phyloP scores from a whole-genome alignment of 64 coral and sea anemone genomes.

The Actinia equina region DNA sequence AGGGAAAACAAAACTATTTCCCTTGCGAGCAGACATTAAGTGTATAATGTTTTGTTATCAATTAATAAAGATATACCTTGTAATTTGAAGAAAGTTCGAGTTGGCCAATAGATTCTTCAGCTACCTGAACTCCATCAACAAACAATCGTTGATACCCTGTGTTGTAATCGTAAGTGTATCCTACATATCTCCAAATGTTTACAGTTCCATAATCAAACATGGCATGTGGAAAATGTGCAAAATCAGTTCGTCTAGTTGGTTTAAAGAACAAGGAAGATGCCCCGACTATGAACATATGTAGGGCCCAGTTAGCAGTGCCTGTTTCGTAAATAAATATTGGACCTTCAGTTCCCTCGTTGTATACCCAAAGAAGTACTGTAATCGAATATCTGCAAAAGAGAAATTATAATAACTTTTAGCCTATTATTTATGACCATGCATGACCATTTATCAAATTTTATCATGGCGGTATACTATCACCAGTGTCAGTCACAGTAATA shows the following conservation, averaged over 20 bases:
- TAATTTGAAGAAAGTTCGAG: constrained; percentile 32
- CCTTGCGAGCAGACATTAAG: too few relatives aligned
- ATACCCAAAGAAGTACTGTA: background rate
- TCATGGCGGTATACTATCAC: too few relatives aligned
- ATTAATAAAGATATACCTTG: background rate
- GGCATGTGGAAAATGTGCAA: fast-evolving
- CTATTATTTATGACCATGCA: too few relatives aligned
- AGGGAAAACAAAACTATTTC: too few relatives aligned
- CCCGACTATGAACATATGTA: background rate
- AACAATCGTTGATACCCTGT: constrained; percentile 50
- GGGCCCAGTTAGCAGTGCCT: background rate
- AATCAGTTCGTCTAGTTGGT: background rate
- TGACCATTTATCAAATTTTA: too few relatives aligned
- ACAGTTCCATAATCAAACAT: background rate
- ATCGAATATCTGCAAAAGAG: background rate
- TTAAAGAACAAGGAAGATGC: background rate
- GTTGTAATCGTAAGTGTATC: constrained; percentile 55
- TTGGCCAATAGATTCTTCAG: constrained; percentile 12
- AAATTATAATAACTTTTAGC: too few relatives aligned
- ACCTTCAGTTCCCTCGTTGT: background rate
- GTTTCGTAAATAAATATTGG: background rate
- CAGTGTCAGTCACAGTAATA: too few relatives aligned
- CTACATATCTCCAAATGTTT: constrained; percentile 40
- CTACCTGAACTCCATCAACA: constrained; percentile 31
- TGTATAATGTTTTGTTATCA: too few relatives aligned